Evolutionary conservation across 1,140 invertebrate species (phyloP).

Genomic region (Hylyphantes graminicola): DNA sequence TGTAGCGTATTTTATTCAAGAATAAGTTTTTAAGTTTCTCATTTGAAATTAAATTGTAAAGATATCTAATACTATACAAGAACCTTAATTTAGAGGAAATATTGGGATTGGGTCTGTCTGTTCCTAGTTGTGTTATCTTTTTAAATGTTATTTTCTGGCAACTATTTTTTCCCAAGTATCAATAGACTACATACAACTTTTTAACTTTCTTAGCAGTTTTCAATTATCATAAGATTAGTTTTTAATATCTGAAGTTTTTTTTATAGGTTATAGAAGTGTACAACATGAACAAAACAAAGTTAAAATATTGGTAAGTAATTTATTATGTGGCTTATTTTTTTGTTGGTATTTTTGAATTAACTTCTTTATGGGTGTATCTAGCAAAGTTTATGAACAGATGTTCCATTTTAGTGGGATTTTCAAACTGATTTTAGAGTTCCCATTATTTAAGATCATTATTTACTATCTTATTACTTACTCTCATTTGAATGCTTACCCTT

Average conservation of each 20-base stretch:
- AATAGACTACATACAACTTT: no score
- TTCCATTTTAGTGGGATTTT: background rate
- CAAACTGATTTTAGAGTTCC: background rate
- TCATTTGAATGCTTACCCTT: background rate
- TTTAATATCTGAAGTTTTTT: constrained; percentile 57
- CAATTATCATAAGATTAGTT: background rate
- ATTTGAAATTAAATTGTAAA: no score
- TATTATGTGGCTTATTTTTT: constrained; percentile 29
- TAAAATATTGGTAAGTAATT: constrained; percentile 95
- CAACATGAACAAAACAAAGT: constrained; percentile 94
- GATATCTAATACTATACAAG: no score
- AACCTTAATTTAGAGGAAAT: no score
- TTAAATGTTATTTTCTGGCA: no score
- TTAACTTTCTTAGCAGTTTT: no score
- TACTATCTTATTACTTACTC: background rate
- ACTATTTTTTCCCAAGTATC: no score
- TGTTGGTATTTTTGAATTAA: background rate
- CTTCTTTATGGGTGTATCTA: background rate
- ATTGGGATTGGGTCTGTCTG: no score
- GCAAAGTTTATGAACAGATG: background rate
- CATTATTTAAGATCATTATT: background rate
- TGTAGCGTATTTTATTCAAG: no score
- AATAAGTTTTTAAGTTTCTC: no score
- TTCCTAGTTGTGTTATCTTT: no score
- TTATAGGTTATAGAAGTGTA: constrained; percentile 92